Percentiles rank a stretch among this genome's conserved stretches.
Evolutionary conservation across 2,113 vertebrate species (phyloP).

Genomic region (Pteronura brasiliensis): DNA sequence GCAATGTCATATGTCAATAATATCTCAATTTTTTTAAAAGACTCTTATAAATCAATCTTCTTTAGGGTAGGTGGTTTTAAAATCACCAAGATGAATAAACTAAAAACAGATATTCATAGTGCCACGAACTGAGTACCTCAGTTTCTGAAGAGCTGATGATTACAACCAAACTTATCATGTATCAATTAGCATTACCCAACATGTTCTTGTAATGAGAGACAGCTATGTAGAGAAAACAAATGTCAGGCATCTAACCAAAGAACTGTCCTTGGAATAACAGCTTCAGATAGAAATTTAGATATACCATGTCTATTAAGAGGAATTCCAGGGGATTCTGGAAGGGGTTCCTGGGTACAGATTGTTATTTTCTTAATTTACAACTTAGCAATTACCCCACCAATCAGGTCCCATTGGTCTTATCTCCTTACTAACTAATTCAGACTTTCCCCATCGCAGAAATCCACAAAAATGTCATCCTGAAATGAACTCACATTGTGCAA

Average conservation of each 20-base stretch:
- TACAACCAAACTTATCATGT: background rate
- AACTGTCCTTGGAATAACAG: background rate
- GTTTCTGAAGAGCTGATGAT: background rate
- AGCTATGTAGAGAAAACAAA: background rate
- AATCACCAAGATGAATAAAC: background rate
- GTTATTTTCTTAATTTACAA: slow-evolving; percentile 34
- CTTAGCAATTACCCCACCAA: background rate
- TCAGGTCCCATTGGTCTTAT: background rate
- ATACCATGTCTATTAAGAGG: background rate
- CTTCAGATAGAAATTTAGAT: background rate
- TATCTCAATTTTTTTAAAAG: background rate
- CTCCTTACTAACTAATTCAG: slow-evolving; percentile 51
- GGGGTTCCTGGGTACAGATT: background rate
- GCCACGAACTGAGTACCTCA: background rate
- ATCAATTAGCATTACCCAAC: background rate
- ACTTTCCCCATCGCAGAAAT: slow-evolving; percentile 11
- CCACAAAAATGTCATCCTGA: slow-evolving; percentile 25
- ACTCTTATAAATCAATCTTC: background rate
- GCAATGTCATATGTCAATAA: background rate
- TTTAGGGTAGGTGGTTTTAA: background rate
- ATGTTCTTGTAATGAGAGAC: background rate
- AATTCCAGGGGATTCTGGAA: background rate
- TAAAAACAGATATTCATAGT: slow-evolving; percentile 24
- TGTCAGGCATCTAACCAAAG: background rate
- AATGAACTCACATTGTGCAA: slow-evolving; percentile 24